Evolutionary conservation across 1,140 invertebrate genomes (phyloP).

Genomic region (Bombus vancouverensis): DNA sequence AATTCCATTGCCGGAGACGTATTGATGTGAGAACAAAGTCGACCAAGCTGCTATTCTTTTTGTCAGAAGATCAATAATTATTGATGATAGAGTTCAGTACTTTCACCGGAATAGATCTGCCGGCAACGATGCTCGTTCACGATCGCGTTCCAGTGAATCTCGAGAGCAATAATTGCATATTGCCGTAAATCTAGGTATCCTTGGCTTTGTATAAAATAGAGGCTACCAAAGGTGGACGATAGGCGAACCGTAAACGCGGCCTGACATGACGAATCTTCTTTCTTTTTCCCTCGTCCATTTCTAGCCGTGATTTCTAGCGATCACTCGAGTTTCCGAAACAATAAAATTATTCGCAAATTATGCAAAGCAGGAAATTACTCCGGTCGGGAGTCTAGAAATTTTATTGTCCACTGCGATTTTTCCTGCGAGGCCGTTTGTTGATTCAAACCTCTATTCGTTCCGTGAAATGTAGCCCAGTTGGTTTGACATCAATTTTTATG

Average conservation of each 20-base stretch:
- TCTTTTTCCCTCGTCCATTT: not conserved
- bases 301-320: not conserved
- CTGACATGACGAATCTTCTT: not conserved
- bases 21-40: not conserved
- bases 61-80: no score
- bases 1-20: not conserved
- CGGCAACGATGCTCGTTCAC: no score
- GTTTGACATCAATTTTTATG: not conserved
- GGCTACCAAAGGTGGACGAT: not conserved
- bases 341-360: constrained; percentile 45
- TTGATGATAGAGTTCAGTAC: not conserved
- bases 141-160: not conserved
- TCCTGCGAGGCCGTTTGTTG: not conserved
- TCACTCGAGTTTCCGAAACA: constrained; percentile 14
- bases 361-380: constrained; percentile 16
- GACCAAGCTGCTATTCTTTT: not conserved
- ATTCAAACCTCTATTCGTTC: not conserved
- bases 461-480: not conserved
- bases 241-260: constrained; percentile 15
- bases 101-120: constrained; percentile 29
- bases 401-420: not conserved
- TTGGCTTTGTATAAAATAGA: not conserved
- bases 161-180: not conserved
- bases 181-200: no score
- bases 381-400: not conserved